Percentiles rank a stretch among this genome's conserved stretches.
Evolutionary conservation across 2,113 vertebrate genomes (phyloP).

Genomic region (Erpornis zantholeuca): DNA sequence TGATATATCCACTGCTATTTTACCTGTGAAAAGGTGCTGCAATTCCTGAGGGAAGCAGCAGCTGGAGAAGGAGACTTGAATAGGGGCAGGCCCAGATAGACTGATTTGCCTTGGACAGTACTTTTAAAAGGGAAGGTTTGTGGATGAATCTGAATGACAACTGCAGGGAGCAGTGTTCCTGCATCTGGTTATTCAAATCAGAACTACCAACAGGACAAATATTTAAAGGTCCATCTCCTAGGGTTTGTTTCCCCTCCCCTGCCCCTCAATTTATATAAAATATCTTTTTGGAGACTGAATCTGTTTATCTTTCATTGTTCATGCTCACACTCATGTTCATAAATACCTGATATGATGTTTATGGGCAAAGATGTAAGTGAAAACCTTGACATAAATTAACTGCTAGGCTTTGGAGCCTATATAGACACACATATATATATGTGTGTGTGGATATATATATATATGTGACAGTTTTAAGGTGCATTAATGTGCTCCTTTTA

Average conservation of each 20-base stretch:
- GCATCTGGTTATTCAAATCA: neutral
- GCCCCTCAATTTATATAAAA: neutral
- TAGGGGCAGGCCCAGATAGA: neutral
- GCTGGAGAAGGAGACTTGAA: neutral
- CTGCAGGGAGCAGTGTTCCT: neutral
- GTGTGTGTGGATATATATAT: neutral
- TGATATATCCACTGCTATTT: neutral
- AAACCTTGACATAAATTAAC: neutral
- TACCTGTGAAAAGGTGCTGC: neutral
- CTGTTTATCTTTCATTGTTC: neutral
- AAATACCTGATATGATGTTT: neutral
- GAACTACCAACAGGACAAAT: neutral
- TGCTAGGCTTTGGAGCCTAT: neutral
- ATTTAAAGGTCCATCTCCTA: neutral
- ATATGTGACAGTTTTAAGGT: neutral
- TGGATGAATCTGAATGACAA: neutral
- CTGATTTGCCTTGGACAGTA: neutral
- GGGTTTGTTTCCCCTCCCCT: neutral
- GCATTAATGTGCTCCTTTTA: neutral
- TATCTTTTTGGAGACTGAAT: neutral
- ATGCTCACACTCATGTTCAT: neutral
- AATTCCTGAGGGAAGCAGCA: neutral
- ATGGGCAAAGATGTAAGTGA: neutral
- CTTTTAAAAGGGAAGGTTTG: neutral
- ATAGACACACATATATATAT: neutral